These are phyloP conservation scores for Verasper variegatus DNA, from an alignment of 2,113 vertebrate genomes.

Conservation along the genomic window DNA sequence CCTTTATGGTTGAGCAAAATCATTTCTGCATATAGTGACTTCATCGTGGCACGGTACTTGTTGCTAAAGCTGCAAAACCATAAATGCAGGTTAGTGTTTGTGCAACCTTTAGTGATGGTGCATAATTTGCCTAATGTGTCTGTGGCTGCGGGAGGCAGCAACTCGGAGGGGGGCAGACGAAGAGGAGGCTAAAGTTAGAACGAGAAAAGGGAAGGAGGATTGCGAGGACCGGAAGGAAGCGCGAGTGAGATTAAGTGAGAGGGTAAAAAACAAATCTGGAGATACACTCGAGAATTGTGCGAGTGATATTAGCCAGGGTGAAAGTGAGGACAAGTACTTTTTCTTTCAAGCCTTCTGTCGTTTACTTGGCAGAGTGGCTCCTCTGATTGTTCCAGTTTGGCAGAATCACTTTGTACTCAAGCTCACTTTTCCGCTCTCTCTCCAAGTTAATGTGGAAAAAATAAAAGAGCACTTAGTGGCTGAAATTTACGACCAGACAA, in stretches of 20 bases:
- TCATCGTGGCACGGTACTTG: too few relatives aligned
- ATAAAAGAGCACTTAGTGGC: constrained; percentile 66
- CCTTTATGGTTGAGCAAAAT: too few relatives aligned
- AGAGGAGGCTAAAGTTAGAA: constrained; percentile 28
- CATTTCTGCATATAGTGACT: too few relatives aligned
- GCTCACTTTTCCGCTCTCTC: constrained; percentile 62
- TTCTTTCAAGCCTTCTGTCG: constrained; percentile 74
- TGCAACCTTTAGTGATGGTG: constrained; percentile 17
- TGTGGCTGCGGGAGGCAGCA: constrained; percentile 23
- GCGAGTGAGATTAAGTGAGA: constrained; percentile 59
- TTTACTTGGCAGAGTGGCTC: constrained; percentile 70
- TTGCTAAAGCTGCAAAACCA: constrained; percentile 3
- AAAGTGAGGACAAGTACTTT: constrained; percentile 76
- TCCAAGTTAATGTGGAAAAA: constrained; percentile 65
- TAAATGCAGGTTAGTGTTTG: not conserved
- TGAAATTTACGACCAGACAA: constrained; percentile 57
- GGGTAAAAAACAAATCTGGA: constrained; percentile 39
- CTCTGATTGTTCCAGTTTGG: constrained; percentile 75
- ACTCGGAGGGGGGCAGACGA: constrained; percentile 23
- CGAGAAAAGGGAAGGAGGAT: constrained; percentile 33
- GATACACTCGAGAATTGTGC: constrained; percentile 57
- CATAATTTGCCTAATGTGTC: constrained; percentile 18
- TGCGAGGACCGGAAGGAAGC: constrained; percentile 7
- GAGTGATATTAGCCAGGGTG: constrained; percentile 74
- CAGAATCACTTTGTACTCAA: constrained; percentile 70